These are phyloP conservation scores for Mayetiola destructor DNA, from an alignment of 2,888 invertebrate species.

Conservation along the genomic window DNA sequence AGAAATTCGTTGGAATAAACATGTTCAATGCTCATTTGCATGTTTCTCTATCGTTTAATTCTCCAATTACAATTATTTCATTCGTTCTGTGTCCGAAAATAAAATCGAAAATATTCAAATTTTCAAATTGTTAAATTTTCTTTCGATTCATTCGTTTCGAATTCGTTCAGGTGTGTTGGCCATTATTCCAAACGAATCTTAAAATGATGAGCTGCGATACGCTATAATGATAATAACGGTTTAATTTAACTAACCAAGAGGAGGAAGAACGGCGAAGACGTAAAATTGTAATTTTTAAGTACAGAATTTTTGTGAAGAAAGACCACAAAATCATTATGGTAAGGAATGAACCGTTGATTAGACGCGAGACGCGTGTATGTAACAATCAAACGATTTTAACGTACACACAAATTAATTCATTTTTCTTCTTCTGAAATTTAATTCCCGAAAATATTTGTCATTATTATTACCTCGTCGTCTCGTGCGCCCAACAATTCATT, in stretches of 20 bases:
- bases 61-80: background rate
- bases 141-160: background rate
- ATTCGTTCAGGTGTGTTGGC: constrained; percentile 3
- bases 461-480: background rate
- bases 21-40: too few relatives aligned
- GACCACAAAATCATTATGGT: background rate
- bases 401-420: background rate
- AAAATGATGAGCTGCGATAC: background rate
- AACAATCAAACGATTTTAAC: background rate
- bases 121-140: constrained; percentile 4
- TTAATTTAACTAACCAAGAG: background rate
- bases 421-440: background rate
- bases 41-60: constrained; percentile 7
- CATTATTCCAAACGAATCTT: background rate
- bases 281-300: too few relatives aligned
- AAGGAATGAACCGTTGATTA: background rate
- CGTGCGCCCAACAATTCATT: background rate
- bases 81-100: background rate
- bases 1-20: too few relatives aligned
- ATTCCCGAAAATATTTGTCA: background rate
- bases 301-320: background rate
- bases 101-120: too few relatives aligned
- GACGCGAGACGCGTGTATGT: constrained; percentile 10
- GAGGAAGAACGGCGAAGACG: too few relatives aligned
- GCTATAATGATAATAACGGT: constrained; percentile 12